These are phyloP conservation scores for Xanthostigma xanthostigma DNA, from an alignment of 2,888 invertebrate species.

Conservation along the genomic window DNA sequence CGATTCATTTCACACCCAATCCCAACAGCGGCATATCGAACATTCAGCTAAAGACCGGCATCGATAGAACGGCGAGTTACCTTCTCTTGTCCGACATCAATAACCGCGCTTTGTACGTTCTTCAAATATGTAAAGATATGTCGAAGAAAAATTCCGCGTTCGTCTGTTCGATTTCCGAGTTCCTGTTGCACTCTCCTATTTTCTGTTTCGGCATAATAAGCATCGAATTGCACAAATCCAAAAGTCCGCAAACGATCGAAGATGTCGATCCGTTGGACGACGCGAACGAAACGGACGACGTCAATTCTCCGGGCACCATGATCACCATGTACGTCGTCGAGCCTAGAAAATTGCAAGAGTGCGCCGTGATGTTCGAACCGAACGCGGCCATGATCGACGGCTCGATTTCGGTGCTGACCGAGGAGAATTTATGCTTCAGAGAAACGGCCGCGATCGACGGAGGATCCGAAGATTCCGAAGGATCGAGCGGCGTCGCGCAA, in stretches of 20 bases:
- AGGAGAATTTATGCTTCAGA: constrained; percentile 3
- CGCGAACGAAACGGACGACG: constrained; percentile 35
- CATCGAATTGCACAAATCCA: constrained; percentile 41
- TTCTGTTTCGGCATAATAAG: constrained; percentile 79
- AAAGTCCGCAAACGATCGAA: constrained; percentile 33
- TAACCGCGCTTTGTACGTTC: constrained; percentile 67
- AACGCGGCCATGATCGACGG: constrained; percentile 19
- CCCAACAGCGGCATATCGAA: constrained; percentile 26
- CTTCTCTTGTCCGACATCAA: constrained; percentile 79
- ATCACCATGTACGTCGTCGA: constrained; percentile 65
- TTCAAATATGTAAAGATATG: constrained; percentile 52
- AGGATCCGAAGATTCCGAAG: neutral
- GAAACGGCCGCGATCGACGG: constrained; percentile 1
- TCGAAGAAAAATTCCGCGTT: constrained; percentile 40
- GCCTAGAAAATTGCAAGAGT: constrained; percentile 78
- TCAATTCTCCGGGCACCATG: constrained; percentile 30
- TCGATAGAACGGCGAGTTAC: constrained; percentile 77
- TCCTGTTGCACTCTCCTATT: constrained; percentile 73
- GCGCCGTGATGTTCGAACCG: constrained; percentile 50
- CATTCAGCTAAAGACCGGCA: constrained; percentile 52
- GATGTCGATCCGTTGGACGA: constrained; percentile 37
- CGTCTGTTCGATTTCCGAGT: constrained; percentile 68
- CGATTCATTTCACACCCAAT: constrained; percentile 49
- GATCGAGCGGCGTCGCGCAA: neutral
- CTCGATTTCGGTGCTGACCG: constrained; percentile 14